A percentile compares a stretch with the other conserved stretches of the same genome.
These are phyloP conservation scores for Apoda limacodes DNA, from an alignment of 2,888 invertebrate species.

Conservation along the genomic window DNA sequence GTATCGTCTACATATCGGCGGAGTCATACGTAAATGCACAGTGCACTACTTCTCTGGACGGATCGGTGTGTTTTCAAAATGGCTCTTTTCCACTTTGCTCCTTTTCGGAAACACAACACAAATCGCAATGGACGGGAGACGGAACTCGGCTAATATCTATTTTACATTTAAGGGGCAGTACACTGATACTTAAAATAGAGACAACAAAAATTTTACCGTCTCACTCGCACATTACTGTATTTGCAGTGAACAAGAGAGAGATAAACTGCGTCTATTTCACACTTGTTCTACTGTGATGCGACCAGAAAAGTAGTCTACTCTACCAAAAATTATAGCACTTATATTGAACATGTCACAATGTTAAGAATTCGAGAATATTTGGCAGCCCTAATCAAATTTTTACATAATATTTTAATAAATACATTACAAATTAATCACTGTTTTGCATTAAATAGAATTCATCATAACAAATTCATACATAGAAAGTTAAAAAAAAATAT, in stretches of 20 bases:
- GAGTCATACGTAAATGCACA: conserved; percentile 55
- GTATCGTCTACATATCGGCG: conserved; percentile 45
- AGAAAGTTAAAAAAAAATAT: conserved; percentile 19
- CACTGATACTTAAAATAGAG: conserved; percentile 29
- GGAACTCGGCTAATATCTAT: too few species aligned
- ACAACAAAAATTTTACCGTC: conserved; percentile 22
- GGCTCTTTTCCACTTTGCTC: conserved; percentile 86
- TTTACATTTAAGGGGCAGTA: conserved; percentile 25
- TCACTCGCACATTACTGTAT: conserved; percentile 35
- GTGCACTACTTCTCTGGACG: conserved; percentile 52
- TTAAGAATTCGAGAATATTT: conserved; percentile 49
- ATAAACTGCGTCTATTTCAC: conserved; percentile 22
- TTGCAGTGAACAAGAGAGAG: conserved; percentile 48
- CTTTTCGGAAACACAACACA: conserved; percentile 92
- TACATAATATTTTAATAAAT: too few species aligned
- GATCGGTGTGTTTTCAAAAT: conserved; percentile 89
- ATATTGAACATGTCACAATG: conserved; percentile 42
- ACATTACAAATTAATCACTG: too few species aligned
- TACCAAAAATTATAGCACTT: conserved; percentile 48
- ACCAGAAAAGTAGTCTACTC: conserved; percentile 52
- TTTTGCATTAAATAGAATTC: too few species aligned
- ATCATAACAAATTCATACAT: conserved; percentile 10
- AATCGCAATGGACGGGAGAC: conserved; percentile 66
- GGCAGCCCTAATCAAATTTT: too few species aligned
- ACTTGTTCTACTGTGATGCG: conserved; percentile 53